These are phyloP conservation scores for Plebejus melissa DNA, from an alignment of 2,888 invertebrate species.

Conservation along the genomic window DNA sequence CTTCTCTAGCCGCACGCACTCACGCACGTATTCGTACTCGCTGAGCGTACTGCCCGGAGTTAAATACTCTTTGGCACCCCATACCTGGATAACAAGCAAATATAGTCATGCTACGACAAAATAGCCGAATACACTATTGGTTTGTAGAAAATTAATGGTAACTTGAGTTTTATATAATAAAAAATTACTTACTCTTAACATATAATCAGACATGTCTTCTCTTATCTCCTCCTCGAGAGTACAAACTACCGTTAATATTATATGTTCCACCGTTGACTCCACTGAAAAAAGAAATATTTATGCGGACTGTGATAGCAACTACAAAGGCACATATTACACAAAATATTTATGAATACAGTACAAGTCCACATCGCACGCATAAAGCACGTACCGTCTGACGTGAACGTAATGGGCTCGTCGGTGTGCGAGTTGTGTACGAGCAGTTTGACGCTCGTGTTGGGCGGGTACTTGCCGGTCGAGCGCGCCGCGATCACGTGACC, in stretches of 20 bases:
- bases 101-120: no score
- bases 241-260: constrained; percentile 90
- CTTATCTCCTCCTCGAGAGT: constrained; percentile 86
- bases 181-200: constrained; percentile 71
- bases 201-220: constrained; percentile 83
- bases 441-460: constrained; percentile 92
- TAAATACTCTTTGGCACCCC: constrained; percentile 93
- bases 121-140: no score
- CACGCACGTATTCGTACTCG: constrained; percentile 95
- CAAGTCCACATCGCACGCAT: no score
- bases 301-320: no score
- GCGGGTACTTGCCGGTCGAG: constrained; percentile 87
- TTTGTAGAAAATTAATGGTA: no score
- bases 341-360: no score
- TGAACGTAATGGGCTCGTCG: constrained; percentile 88
- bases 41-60: constrained; percentile 89
- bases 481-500: constrained; percentile 94
- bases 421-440: constrained; percentile 83
- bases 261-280: constrained; percentile 90
- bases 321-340: no score
- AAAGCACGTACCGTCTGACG: constrained; percentile 91
- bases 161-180: neutral
- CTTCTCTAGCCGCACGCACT: constrained; percentile 94
- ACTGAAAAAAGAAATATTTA: constrained; percentile 77
- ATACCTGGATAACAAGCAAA: constrained; percentile 77